Evolutionary conservation across 2,113 vertebrate genomes (phyloP).

Genomic region (Thinocorus orbignyianus): DNA sequence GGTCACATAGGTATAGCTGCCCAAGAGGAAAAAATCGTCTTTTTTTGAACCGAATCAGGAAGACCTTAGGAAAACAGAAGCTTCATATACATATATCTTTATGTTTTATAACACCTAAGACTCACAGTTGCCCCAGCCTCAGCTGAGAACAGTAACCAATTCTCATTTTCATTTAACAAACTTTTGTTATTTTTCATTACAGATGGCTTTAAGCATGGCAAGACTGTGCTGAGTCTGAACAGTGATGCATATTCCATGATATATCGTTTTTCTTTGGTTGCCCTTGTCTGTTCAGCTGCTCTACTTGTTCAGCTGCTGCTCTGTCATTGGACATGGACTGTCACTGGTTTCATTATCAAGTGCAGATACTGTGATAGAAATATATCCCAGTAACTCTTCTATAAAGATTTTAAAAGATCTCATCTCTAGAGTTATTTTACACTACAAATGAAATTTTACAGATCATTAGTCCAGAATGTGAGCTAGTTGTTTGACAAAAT

Average conservation of each 20-base stretch:
- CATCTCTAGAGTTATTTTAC: slow-evolving; percentile 34
- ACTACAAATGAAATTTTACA: slow-evolving; percentile 47
- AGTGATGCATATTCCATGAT: neutral
- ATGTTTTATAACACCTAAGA: neutral
- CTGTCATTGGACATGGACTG: neutral
- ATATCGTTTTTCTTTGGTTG: neutral
- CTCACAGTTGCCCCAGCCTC: neutral
- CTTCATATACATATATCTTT: neutral
- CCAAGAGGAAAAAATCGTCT: neutral
- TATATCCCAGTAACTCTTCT: neutral
- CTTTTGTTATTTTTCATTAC: neutral
- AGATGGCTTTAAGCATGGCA: neutral
- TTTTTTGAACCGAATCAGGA: neutral
- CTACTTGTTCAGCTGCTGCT: neutral
- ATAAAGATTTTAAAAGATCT: slow-evolving; percentile 10
- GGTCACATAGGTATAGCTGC: neutral
- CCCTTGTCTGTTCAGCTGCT: neutral
- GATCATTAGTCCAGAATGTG: slow-evolving; percentile 45
- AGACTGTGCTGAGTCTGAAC: neutral
- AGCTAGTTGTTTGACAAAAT: slow-evolving; percentile 23
- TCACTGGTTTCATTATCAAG: neutral
- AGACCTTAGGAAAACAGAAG: neutral
- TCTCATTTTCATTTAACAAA: neutral
- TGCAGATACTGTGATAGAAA: neutral
- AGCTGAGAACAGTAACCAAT: neutral